Base-by-base conservation (phyloP, 2,113 vertebrate genomes). In the Myiozetetes cayanensis region DNA sequence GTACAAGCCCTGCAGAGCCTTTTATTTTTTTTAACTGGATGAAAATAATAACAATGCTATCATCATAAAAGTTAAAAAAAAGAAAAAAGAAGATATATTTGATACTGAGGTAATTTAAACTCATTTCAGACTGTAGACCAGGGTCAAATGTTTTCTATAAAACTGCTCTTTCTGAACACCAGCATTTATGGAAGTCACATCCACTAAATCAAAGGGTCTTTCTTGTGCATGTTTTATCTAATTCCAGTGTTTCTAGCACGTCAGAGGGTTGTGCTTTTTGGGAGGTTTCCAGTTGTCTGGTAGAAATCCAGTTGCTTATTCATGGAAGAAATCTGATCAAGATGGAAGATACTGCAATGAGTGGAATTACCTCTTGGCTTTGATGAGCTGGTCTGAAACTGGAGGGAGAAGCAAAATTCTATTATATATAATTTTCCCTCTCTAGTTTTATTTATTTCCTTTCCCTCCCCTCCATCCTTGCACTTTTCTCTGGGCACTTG, bases 91-190 rank as follows among this genome's bases (percentile, higher is more conserved):
- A 49, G 3, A 17, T 39, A 10, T 15, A 14, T 74, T 92, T 94
- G 68, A 59, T 92, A 81, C 22, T 63, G 30, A 43, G 47, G 31
- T 83, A 85, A 53, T 85, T 89, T 85, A 59, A 92, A 88, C 39
- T 83, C 3, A 22, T 79, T 93, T 88, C 35, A 79, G 61, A 39
- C 86, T 90, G 12, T 84, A 88, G 96, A 82, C 50, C 79, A 52
- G 55, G 68, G 75, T 79, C 75, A 95, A 96, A 62, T 93, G 65
- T 92, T 96, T 97, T 94, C 61, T 94, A 76, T 96, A 96, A 94
- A 85, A 74, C 90, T 94, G 58, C 67, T 88, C 35, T 80, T 89
- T 58, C 75, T 90, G 73, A 84, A 82, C 63, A 55, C 71, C 79
- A 68, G 37, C 5, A 0, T 85, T 93, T 87, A 81, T 95, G 83